Percentiles rank a stretch among this genome's conserved stretches.
Evolutionary conservation across 1,140 invertebrate species (phyloP).

Genomic region (Diplogasteroides magnus): DNA sequence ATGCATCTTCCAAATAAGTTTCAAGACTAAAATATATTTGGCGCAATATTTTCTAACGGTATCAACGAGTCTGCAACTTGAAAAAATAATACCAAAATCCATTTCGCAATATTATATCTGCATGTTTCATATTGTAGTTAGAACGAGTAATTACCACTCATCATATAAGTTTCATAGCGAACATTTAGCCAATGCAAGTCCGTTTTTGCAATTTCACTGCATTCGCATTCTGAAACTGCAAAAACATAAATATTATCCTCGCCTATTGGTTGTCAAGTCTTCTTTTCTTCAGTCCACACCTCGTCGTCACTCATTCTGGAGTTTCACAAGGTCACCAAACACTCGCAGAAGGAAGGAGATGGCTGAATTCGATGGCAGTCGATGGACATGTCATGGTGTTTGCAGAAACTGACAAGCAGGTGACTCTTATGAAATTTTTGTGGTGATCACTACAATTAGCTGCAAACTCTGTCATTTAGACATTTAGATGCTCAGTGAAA

Average conservation of each 20-base stretch:
- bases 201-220: background rate
- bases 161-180: too few relatives aligned
- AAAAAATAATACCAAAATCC: too few relatives aligned
- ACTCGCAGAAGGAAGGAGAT: background rate
- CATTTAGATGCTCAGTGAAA: background rate
- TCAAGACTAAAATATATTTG: background rate
- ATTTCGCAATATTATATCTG: background rate
- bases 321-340: too few relatives aligned
- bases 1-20: too few relatives aligned
- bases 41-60: background rate
- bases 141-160: too few relatives aligned
- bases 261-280: background rate
- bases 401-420: background rate
- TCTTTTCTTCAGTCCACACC: background rate
- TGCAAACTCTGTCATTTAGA: background rate
- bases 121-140: background rate
- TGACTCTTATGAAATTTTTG: background rate
- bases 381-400: background rate
- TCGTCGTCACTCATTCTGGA: background rate
- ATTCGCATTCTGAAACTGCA: background rate
- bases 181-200: too few relatives aligned
- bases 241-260: background rate
- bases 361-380: background rate
- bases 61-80: too few relatives aligned
- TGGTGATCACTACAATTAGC: background rate